Conservation (phyloP, 2,113 vertebrate genomes). For the Panthera uncia region DNA sequence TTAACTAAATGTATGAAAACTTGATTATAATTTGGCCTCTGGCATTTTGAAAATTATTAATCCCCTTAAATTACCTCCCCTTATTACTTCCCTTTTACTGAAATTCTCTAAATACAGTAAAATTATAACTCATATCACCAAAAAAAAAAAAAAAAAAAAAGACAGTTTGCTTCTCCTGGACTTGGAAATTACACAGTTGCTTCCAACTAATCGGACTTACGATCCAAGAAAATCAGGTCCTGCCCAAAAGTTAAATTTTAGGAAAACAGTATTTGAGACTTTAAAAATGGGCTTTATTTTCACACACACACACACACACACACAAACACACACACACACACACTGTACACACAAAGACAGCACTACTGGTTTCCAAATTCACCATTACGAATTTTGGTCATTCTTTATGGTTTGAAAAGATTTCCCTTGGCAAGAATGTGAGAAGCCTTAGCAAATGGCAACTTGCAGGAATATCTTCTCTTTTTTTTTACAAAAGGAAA, state of each 20-base stretch:
- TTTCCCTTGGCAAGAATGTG: neutral
- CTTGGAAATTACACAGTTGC: slow-evolving; percentile 18
- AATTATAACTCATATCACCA: neutral
- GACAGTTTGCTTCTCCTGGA: neutral
- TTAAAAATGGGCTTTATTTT: neutral
- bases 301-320: neutral
- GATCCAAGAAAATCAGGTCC: neutral
- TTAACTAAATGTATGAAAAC: slow-evolving; percentile 75
- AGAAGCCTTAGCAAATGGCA: neutral
- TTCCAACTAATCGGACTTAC: neutral
- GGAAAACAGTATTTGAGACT: neutral
- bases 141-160: neutral
- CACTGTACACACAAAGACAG: neutral
- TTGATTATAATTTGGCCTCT: slow-evolving; percentile 70
- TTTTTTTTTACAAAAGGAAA: neutral
- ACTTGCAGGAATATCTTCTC: neutral
- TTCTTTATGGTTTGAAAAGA: neutral
- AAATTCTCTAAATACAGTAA: slow-evolving; percentile 38
- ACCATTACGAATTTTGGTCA: neutral
- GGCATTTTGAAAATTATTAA: slow-evolving; percentile 69
- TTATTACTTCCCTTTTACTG: slow-evolving; percentile 46
- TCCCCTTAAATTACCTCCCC: slow-evolving; percentile 62
- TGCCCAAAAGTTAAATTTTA: neutral
- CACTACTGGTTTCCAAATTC: neutral
- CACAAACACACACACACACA: neutral